Conservation (phyloP, 2,888 invertebrate genomes). For the Ectropis crepuscularia region DNA sequence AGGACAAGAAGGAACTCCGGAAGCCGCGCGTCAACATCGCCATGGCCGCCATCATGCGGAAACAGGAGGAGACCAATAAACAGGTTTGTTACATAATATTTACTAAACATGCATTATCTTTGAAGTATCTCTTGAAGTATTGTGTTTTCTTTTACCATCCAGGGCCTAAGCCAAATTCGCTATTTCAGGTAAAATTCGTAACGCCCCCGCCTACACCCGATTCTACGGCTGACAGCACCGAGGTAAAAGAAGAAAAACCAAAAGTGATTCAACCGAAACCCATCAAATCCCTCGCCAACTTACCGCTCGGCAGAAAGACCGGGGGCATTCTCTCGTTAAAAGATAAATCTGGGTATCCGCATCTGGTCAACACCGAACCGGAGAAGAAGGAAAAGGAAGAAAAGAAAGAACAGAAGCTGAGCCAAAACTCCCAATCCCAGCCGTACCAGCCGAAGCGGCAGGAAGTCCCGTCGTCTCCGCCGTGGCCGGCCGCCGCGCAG, state of each 20-base stretch:
- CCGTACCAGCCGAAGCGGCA: slow-evolving; percentile 53
- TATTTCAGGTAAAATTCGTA: slow-evolving; percentile 83
- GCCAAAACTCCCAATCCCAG: slow-evolving; percentile 41
- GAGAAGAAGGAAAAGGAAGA: slow-evolving; percentile 72
- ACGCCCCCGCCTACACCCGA: slow-evolving; percentile 80
- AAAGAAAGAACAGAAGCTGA: slow-evolving; percentile 63
- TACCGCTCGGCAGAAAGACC: slow-evolving; percentile 76
- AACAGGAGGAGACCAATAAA: slow-evolving; percentile 88
- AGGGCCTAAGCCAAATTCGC: not conserved
- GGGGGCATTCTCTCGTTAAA: slow-evolving; percentile 82
- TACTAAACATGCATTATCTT: too few species aligned
- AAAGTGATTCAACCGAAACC: slow-evolving; percentile 73
- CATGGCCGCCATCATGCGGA: slow-evolving; percentile 90
- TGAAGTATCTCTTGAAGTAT: too few species aligned
- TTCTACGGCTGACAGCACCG: slow-evolving; percentile 55
- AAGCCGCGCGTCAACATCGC: slow-evolving; percentile 91
- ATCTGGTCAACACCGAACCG: slow-evolving; percentile 74
- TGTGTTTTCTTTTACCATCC: too few species aligned
- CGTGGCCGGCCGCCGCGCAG: slow-evolving; percentile 49
- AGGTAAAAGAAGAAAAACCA: slow-evolving; percentile 67
- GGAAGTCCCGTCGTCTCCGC: slow-evolving; percentile 48
- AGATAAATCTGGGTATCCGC: slow-evolving; percentile 82
- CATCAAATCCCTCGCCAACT: slow-evolving; percentile 72
- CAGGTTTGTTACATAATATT: slow-evolving; percentile 74
- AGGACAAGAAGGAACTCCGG: slow-evolving; percentile 75